Percentiles rank a stretch among this genome's conserved stretches.
Conservation (phyloP, 2,888 invertebrate species). For the Erebia palarica region DNA sequence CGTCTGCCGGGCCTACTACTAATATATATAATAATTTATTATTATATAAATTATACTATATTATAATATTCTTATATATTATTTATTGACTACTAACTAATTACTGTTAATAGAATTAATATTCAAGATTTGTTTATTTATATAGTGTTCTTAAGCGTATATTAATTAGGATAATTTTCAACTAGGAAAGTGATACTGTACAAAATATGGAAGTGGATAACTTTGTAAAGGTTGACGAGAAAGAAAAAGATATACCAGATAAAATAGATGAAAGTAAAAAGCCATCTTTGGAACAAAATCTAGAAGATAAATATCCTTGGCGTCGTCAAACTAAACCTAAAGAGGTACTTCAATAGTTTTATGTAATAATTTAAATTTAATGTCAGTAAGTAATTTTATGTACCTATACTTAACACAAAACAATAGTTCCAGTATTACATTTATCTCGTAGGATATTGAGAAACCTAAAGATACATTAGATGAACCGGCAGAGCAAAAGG, state of each 20-base stretch:
- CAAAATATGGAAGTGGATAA: conserved; percentile 16
- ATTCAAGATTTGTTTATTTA: too few species aligned
- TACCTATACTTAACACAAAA: background rate
- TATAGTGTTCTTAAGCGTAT: background rate
- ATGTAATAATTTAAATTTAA: background rate
- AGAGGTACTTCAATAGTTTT: conserved; percentile 38
- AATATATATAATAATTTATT: too few species aligned
- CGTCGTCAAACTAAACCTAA: conserved; percentile 42
- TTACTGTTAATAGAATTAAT: too few species aligned
- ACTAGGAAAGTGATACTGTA: conserved; percentile 22
- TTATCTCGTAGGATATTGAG: conserved; percentile 27
- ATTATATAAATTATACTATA: too few species aligned
- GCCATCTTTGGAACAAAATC: conserved; percentile 24
- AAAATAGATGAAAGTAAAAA: conserved; percentile 30
- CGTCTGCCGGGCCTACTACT: too few species aligned
- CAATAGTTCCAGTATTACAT: conserved; percentile 17
- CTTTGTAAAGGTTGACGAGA: background rate
- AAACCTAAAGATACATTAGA: conserved; percentile 15
- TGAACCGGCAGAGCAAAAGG: conserved; percentile 41
- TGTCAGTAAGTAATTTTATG: background rate
- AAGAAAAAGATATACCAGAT: conserved; percentile 8
- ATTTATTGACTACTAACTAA: too few species aligned
- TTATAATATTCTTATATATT: too few species aligned
- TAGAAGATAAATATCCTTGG: conserved; percentile 41
- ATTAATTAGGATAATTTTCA: background rate